Evolutionary conservation across 2,888 invertebrate genomes (phyloP).

Genomic region (Archaeoteleia sp.): DNA sequence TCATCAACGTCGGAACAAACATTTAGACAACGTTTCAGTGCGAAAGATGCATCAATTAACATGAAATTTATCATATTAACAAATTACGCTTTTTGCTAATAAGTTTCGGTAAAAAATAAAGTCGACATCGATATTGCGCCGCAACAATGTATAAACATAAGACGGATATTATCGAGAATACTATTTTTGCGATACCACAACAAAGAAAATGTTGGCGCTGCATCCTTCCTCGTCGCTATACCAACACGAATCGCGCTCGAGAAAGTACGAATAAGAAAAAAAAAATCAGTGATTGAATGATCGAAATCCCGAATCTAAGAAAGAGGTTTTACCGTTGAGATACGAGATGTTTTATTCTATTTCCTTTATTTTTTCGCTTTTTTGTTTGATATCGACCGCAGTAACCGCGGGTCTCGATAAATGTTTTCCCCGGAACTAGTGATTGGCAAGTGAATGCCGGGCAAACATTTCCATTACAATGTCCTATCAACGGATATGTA

Average conservation of each 20-base stretch:
- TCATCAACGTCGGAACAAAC: constrained; percentile 36
- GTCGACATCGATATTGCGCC: too few species aligned
- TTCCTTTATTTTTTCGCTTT: constrained; percentile 12
- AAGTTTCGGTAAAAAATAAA: too few species aligned
- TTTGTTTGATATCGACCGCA: constrained; percentile 23
- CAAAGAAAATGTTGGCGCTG: too few species aligned
- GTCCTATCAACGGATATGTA: constrained; percentile 20
- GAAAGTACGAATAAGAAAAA: too few species aligned
- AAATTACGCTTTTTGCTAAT: too few species aligned
- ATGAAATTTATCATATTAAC: constrained; percentile 26
- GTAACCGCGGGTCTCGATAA: constrained; percentile 42
- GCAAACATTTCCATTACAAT: constrained; percentile 63
- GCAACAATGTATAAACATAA: too few species aligned
- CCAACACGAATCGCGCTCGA: too few species aligned
- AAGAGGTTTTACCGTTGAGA: constrained; percentile 13
- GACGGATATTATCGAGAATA: background rate
- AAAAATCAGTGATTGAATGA: constrained; percentile 24
- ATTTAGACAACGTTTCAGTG: constrained; percentile 23
- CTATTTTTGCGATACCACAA: background rate
- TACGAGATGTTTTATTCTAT: constrained; percentile 15
- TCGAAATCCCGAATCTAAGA: constrained; percentile 20
- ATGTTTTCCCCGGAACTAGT: constrained; percentile 52
- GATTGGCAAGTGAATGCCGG: constrained; percentile 63
- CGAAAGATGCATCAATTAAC: constrained; percentile 24
- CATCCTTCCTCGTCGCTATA: background rate